These are phyloP conservation scores for Bubo bubo DNA, from an alignment of 2,113 vertebrate species.

Conservation along the genomic window DNA sequence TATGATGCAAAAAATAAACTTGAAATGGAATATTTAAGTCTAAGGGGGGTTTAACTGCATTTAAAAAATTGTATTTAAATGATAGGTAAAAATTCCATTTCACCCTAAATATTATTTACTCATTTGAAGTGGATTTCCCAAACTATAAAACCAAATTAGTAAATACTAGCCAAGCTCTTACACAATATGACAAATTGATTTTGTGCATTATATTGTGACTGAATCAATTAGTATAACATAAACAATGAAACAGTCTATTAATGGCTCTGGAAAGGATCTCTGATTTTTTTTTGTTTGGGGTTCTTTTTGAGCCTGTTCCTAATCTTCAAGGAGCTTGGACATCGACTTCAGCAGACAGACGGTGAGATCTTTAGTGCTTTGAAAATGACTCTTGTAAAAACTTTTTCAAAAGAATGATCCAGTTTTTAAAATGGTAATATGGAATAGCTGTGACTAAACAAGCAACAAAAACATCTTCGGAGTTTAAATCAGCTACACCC, in stretches of 20 bases:
- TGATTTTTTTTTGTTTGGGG: not conserved
- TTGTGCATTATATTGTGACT: not conserved
- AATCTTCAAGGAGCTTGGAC: not conserved
- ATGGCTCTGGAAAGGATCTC: not conserved
- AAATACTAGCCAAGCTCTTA: not conserved
- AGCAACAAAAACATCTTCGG: not conserved
- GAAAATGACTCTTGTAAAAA: not conserved
- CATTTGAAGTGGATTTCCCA: not conserved
- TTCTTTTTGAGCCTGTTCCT: not conserved
- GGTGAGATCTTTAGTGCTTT: not conserved
- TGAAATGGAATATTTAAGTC: not conserved
- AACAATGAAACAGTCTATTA: not conserved
- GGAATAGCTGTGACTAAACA: not conserved
- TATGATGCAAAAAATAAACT: not conserved
- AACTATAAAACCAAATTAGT: not conserved
- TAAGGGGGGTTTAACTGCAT: not conserved
- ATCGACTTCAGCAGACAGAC: not conserved
- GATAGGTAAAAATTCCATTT: not conserved
- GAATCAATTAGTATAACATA: not conserved
- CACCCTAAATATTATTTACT: not conserved
- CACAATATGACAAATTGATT: not conserved
- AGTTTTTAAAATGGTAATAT: not conserved
- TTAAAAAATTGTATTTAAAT: no score
- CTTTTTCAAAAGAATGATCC: not conserved
- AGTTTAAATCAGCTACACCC: not conserved